phyloP scores from a whole-genome alignment of 2,113 vertebrate species.

The Ophiodon elongatus region DNA sequence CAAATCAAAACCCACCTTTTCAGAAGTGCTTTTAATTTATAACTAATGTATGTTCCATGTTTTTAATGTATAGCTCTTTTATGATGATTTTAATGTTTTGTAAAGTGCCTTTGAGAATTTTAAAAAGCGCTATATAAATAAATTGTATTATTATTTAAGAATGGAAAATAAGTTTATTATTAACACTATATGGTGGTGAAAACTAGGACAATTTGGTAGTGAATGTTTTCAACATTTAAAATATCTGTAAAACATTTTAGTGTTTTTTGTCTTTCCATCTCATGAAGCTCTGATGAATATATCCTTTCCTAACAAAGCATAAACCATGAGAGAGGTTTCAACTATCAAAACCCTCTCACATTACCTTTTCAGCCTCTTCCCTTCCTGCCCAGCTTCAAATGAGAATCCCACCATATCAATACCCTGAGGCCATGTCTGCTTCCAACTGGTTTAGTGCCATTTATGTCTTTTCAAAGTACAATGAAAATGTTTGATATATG shows the following conservation, averaged over 20 bases:
- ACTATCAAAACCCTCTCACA: background rate
- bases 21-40: no score
- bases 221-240: background rate
- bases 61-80: no score
- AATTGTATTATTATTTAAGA: no score
- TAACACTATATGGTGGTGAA: no score
- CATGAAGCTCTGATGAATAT: background rate
- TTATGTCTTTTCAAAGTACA: conserved; percentile 21
- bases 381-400: conserved; percentile 5
- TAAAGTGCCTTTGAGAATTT: no score
- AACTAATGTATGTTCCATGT: no score
- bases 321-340: background rate
- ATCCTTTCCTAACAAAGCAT: background rate
- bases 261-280: background rate
- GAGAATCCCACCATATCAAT: background rate
- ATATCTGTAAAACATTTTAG: background rate
- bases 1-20: no score
- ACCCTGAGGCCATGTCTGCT: conserved; percentile 36
- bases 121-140: no score
- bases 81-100: no score
- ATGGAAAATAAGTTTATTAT: no score
- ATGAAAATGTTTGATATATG: conserved; percentile 36
- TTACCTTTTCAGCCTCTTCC: conserved; percentile 23
- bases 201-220: background rate
- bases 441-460: conserved; percentile 7